Evolutionary conservation across 2,797 vertebrate genomes (phyloP), one percentile per base, ranked within the genome.

Genomic region (Otolemur crassicaudatus): DNA sequence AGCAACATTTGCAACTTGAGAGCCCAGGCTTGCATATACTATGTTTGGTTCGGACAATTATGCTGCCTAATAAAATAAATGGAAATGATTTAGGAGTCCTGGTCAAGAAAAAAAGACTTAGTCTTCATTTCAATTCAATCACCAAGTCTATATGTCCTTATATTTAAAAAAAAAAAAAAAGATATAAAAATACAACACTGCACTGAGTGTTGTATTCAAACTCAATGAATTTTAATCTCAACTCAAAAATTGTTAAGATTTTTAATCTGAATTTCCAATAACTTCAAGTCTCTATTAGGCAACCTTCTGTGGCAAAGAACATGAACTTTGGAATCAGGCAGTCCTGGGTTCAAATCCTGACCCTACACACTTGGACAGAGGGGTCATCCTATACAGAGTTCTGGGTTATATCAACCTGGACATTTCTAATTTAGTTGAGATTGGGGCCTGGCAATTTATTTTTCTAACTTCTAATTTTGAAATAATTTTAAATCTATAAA

Each of bases 111-210:
- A 95, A 95, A 87, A 0, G 0, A 88, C 87, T 19, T 2, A 92
- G 34, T 87, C 89, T 90, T 95, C 37, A 27, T 31, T 46, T 63
- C 23, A 94, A 34, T 95, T 84, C 89, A 95, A 63, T 85, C 61
- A 56, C 72, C 16, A 92, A 84, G 25, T 67, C 12, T 34, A 83
- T 27, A n/a, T 53, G 56, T 67, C 20, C 80, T 5, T 56, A 53
- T 87, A 87, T 56, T 90, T 92, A 23, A 91, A 92, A 92, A 29
- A 90, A 77, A 2, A 65, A 29, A 90, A 77, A 1, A 65, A 20
- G 37, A 79, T 79, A 76, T 34, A 67, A 90, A 89, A 95, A 31
- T 31, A 60, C 2, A 46, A 17, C 43, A 76, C 37, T 90, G 87
- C 25, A 84, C 29, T 37, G 19, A 79, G 27, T 23, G 14, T 43